These are phyloP conservation scores for Sinelater perroti DNA, from an alignment of 2,888 invertebrate species.

Conservation along the genomic window DNA sequence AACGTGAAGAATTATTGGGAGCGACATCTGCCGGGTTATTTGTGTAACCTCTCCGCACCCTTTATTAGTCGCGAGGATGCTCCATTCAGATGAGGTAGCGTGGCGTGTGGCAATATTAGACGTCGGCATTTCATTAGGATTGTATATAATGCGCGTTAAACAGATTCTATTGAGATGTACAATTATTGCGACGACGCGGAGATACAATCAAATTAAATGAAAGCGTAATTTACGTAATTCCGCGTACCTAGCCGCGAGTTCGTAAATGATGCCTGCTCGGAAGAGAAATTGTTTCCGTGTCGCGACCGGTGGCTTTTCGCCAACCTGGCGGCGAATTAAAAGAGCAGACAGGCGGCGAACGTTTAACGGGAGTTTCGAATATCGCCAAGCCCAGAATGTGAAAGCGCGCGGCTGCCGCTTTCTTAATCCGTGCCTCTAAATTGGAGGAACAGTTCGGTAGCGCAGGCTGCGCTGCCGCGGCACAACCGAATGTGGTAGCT, in stretches of 20 bases:
- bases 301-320: slow-evolving; percentile 8
- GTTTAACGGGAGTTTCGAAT: slow-evolving; percentile 27
- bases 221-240: slow-evolving; percentile 24
- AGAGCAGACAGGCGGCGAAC: slow-evolving; percentile 5
- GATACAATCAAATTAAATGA: slow-evolving; percentile 14
- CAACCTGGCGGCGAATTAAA: slow-evolving; percentile 5
- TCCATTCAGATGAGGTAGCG: too few species aligned
- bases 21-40: too few species aligned
- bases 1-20: too few species aligned
- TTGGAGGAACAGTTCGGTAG: slow-evolving; percentile 23
- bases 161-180: too few species aligned
- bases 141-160: too few species aligned
- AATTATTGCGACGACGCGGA: too few species aligned
- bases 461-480: neutral
- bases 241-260: slow-evolving; percentile 1
- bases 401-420: slow-evolving; percentile 31
- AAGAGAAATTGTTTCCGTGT: slow-evolving; percentile 17
- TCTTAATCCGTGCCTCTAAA: slow-evolving; percentile 30
- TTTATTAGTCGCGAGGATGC: too few species aligned
- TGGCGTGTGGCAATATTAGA: too few species aligned
- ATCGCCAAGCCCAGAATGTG: slow-evolving; percentile 31
- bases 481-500: slow-evolving; percentile 9
- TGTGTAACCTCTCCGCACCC: too few species aligned
- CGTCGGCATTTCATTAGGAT: too few species aligned
- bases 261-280: neutral